Evolutionary conservation across 2,888 invertebrate species (phyloP), one percentile per base, ranked within the genome.

Genomic region (Polydrusus cervinus): DNA sequence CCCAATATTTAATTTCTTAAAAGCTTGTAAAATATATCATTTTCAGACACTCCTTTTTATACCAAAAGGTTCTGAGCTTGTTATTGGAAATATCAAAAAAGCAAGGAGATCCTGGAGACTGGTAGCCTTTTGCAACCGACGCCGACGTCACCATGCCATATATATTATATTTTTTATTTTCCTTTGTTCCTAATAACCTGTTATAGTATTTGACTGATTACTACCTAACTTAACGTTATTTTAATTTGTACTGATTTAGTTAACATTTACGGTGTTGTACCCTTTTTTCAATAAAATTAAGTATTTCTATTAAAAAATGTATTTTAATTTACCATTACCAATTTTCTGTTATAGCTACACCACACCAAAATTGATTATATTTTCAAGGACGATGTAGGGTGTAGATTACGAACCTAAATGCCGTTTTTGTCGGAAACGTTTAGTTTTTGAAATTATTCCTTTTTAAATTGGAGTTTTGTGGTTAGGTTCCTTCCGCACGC

Each of bases 31-130:
- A 34, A 10, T 6, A 51, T 65, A 13, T 65, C 3, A 20, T 47
- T 74, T 64, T 62, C 45, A 86, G 87, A 78, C 81, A 83, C 70
- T 86, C 86, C 1, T 87, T 87, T 81, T 78, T 87, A 34, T 87
- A 87, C 73, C 86, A 86, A 78, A 86, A 84, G 80, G 84, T 87
- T 20, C 73, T 86, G 13, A 78, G 84, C 67, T 77, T 86, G 71
- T 78, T 87, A n/a, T 78, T 81, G 60, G 81, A 83, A 45, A 38
- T 60, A 60, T 55, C 55, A 11, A 60, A 60, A 9, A 60, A 38
- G 18, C 53, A 53, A 3, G 53, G 53, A 30, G 20, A 38, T 38
- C 38, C 57, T 11, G 14, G 38, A 18, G 38, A 53, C 25, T 13
- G 25, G 53, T 53, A n/a, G n/a, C n/a, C 0, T 25, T 25, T 25